Evolutionary conservation across 2,888 invertebrate genomes (phyloP).

Genomic region (Theodoxus fluviatilis): DNA sequence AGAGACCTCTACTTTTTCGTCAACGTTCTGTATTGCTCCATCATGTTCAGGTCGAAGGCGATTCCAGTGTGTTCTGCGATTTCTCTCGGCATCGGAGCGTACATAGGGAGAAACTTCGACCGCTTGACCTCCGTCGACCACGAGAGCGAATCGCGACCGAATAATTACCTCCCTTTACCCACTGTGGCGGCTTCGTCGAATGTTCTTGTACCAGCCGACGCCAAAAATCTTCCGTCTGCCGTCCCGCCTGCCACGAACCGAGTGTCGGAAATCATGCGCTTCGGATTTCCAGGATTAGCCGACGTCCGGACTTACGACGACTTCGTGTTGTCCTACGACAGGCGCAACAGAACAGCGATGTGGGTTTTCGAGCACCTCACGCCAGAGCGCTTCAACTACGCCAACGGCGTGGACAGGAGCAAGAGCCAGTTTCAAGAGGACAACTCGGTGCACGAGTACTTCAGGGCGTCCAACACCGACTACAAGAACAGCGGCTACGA

Average conservation of each 20-base stretch:
- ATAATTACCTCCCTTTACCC: no score
- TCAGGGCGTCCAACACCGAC: slow-evolving; percentile 74
- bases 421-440: slow-evolving; percentile 85
- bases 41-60: no score
- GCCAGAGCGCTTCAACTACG: slow-evolving; percentile 73
- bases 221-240: no score
- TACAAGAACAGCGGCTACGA: slow-evolving; percentile 91
- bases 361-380: slow-evolving; percentile 98
- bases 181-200: no score
- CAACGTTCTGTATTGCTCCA: no score
- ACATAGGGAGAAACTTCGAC: no score
- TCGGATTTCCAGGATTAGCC: slow-evolving; percentile 85
- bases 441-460: slow-evolving; percentile 69
- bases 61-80: no score
- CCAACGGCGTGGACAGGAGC: slow-evolving; percentile 54
- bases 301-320: slow-evolving; percentile 83
- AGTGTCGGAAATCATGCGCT: slow-evolving; percentile 83
- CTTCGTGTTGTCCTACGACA: slow-evolving; percentile 90
- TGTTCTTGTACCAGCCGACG: no score
- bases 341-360: slow-evolving; percentile 80
- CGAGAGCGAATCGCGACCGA: no score
- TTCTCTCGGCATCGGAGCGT: no score
- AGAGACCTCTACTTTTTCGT: no score
- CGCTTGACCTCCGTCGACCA: no score
- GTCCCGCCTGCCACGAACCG: slow-evolving; percentile 31